phyloP scores from a whole-genome alignment of 2,113 vertebrate species.

The Platysteira castanea region DNA sequence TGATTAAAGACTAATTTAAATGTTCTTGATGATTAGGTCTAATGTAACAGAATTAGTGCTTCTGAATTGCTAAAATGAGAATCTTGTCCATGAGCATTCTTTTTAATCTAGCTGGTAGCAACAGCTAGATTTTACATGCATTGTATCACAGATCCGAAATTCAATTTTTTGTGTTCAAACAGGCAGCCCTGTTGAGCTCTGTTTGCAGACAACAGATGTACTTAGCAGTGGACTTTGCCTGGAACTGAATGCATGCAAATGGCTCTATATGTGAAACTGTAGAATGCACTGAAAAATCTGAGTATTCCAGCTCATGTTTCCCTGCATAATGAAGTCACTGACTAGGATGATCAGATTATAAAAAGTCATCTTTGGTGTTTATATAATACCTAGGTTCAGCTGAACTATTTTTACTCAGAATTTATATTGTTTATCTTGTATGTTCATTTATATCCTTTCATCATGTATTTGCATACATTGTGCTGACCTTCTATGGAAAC shows the following conservation, averaged over 20 bases:
- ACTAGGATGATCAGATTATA: neutral
- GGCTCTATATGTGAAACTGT: neutral
- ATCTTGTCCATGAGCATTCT: neutral
- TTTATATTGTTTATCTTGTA: neutral
- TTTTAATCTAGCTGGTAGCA: neutral
- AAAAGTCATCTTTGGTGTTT: neutral
- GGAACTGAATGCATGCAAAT: neutral
- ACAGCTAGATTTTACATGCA: neutral
- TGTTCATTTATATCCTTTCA: neutral
- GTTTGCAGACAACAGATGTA: neutral
- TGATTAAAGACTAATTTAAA: neutral
- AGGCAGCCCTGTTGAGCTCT: neutral
- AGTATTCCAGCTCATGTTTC: neutral
- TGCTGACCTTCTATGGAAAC: neutral
- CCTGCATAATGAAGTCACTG: neutral
- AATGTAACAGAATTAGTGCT: neutral
- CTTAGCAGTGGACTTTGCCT: neutral
- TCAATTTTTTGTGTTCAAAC: neutral
- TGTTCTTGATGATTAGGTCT: neutral
- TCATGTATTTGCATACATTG: neutral
- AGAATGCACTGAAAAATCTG: slow-evolving; percentile 30
- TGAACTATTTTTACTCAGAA: neutral
- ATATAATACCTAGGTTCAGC: neutral
- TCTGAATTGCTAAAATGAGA: neutral
- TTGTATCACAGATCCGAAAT: neutral